These are phyloP conservation scores for Apeira syringaria DNA, from an alignment of 2,888 invertebrate species.

Conservation along the genomic window DNA sequence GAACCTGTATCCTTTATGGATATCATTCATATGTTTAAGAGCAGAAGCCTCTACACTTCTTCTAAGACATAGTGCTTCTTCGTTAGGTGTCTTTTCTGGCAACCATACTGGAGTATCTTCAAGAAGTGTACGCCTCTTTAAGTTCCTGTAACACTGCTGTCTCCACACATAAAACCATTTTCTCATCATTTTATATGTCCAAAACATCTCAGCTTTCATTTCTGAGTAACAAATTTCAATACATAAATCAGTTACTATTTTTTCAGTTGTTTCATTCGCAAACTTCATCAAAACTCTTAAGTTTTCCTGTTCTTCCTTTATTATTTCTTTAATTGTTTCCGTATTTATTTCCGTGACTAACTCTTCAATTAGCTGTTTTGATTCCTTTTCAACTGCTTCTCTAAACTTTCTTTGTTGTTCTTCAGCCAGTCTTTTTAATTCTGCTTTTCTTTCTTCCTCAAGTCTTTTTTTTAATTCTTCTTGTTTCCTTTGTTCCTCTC, in stretches of 20 bases:
- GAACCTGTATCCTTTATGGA: slow-evolving; percentile 70
- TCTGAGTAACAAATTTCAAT: slow-evolving; percentile 60
- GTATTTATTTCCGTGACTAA: slow-evolving; percentile 54
- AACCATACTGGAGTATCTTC: slow-evolving; percentile 76
- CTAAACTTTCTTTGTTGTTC: slow-evolving; percentile 57
- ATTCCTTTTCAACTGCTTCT: slow-evolving; percentile 64
- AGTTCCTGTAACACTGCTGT: slow-evolving; percentile 55
- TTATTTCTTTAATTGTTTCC: slow-evolving; percentile 47
- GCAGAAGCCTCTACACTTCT: slow-evolving; percentile 55
- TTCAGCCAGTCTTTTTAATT: slow-evolving; percentile 57
- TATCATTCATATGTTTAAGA: slow-evolving; percentile 65
- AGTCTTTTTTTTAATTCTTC: slow-evolving; percentile 56
- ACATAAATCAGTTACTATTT: slow-evolving; percentile 55
- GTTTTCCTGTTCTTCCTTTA: slow-evolving; percentile 59
- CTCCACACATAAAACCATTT: slow-evolving; percentile 72
- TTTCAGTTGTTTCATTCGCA: slow-evolving; percentile 51
- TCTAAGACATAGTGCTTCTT: slow-evolving; percentile 58
- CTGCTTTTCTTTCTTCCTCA: slow-evolving; percentile 61
- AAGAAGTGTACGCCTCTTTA: slow-evolving; percentile 59
- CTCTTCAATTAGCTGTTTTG: slow-evolving; percentile 54
- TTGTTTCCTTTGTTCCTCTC: slow-evolving; percentile 55
- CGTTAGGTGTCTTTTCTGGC: slow-evolving; percentile 55
- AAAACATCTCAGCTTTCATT: slow-evolving; percentile 64
- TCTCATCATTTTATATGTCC: slow-evolving; percentile 56
- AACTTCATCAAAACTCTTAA: slow-evolving; percentile 49